Base-by-base conservation (phyloP, 2,113 vertebrate genomes). In the Apeltes quadracus region DNA sequence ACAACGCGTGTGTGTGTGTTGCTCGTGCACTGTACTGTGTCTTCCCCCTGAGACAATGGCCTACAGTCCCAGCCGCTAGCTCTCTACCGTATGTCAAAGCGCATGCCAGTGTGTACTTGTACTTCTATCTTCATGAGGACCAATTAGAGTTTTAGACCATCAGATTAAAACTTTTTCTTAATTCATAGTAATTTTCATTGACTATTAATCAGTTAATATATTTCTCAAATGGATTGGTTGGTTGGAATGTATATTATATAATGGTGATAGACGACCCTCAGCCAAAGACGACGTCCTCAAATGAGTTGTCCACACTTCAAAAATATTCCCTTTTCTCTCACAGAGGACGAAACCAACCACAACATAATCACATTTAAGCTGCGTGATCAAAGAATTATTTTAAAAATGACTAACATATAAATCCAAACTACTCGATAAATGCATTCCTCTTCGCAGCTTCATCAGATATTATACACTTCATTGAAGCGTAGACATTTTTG, bases 21-120 rank as follows among this genome's bases (percentile, higher is more conserved):
- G 51, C 53, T 72, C 34, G 46, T 80, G 69, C 57, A 65, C 75
- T 83, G 66, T 78, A 66, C 68, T 74, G 73, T 79, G 69, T 61
- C 64, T 44, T 41, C 56, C 50, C 59, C 20, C 27, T 73, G 23
- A 88, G 82, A 92, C 88, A 92, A 90, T 84, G 79, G 80, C 69
- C 79, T 61, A 89, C 90, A 91, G 89, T 88, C 81, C 77, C 69
- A 58, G 68, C 77, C 27, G 59, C 64, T 75, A 72, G 82, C 74
- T 68, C 61, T 65, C 44, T 82, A 82, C 74, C 81, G 81, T 84
- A 84, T 76, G 78, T 83, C n/a, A n/a, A n/a, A 1, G 11, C 59
- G 68, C 67, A 57, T 80, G 70, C 46, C 65, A 51, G 48, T 62
- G 59, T 51, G 55, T 44, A 46, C 43, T 25, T 54, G 58, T 63